phyloP scores from a whole-genome alignment of 2,113 vertebrate genomes.

The Addax nasomaculatus region DNA sequence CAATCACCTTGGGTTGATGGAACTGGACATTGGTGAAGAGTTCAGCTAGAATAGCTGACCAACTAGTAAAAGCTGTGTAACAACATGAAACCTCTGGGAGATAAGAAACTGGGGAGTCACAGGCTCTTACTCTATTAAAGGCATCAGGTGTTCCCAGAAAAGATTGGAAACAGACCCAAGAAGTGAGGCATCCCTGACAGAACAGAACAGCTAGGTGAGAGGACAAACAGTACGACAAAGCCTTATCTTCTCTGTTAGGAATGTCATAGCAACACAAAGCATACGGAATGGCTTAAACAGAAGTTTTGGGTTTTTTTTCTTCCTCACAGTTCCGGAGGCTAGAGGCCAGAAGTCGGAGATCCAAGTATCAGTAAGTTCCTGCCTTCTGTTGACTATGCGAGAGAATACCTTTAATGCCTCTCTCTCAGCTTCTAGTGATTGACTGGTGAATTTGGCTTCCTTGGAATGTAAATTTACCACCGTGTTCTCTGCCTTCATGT shows the following conservation, averaged over 20 bases:
- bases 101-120: neutral
- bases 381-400: neutral
- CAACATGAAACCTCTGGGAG: neutral
- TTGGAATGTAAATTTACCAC: neutral
- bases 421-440: neutral
- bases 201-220: neutral
- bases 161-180: neutral
- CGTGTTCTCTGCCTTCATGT: neutral
- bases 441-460: neutral
- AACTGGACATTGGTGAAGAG: neutral
- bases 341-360: neutral
- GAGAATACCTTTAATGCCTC: neutral
- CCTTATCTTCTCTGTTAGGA: too few species aligned
- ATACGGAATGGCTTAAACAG: accelerated
- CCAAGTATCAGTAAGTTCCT: neutral
- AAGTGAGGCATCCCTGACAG: neutral
- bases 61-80: neutral
- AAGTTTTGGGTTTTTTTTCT: neutral
- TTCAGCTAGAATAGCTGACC: neutral
- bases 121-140: neutral
- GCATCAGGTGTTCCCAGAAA: neutral
- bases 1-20: neutral
- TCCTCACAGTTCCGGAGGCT: neutral
- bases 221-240: neutral
- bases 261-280: neutral